Conservation (phyloP, 2,888 invertebrate species). For the Scaptomyza polygonia region DNA sequence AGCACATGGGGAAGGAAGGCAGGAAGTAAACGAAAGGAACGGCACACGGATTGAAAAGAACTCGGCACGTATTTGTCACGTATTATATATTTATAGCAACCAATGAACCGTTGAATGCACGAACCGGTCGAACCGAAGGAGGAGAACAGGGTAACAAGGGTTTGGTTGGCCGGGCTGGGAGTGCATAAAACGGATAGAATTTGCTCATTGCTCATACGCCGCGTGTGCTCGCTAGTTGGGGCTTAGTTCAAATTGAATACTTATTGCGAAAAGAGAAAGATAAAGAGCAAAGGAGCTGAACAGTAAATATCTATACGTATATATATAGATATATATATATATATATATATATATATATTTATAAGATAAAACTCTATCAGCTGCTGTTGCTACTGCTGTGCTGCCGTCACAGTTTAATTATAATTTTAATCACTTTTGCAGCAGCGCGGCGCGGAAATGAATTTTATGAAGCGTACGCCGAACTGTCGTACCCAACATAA, state of each 20-base stretch:
- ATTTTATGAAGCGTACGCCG: conserved; percentile 79
- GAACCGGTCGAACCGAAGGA: conserved; percentile 29
- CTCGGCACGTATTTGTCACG: conserved; percentile 80
- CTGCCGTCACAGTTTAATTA: conserved; percentile 77
- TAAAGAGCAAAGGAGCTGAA: conserved; percentile 7
- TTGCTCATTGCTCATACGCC: conserved; percentile 73
- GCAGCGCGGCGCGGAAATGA: conserved; percentile 75
- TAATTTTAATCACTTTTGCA: conserved; percentile 79
- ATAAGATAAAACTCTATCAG: conserved; percentile 45
- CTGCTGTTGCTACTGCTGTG: conserved; percentile 27
- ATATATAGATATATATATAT: neutral
- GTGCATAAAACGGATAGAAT: conserved; percentile 68
- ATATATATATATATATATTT: conserved; percentile 7
- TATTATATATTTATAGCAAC: conserved; percentile 80
- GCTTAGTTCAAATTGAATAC: conserved; percentile 76
- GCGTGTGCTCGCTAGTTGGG: conserved; percentile 59
- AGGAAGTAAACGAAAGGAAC: conserved; percentile 6
- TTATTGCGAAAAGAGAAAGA: conserved; percentile 41
- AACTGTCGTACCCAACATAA: conserved; percentile 79
- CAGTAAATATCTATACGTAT: neutral
- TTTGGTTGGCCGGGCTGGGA: conserved; percentile 36
- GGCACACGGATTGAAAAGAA: conserved; percentile 70
- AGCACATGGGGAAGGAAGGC: conserved; percentile 3
- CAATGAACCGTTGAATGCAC: conserved; percentile 79
- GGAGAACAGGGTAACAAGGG: neutral